Evolutionary conservation across 1,140 invertebrate species (phyloP), one percentile per base, ranked within the genome.

Genomic region (Musca domestica): DNA sequence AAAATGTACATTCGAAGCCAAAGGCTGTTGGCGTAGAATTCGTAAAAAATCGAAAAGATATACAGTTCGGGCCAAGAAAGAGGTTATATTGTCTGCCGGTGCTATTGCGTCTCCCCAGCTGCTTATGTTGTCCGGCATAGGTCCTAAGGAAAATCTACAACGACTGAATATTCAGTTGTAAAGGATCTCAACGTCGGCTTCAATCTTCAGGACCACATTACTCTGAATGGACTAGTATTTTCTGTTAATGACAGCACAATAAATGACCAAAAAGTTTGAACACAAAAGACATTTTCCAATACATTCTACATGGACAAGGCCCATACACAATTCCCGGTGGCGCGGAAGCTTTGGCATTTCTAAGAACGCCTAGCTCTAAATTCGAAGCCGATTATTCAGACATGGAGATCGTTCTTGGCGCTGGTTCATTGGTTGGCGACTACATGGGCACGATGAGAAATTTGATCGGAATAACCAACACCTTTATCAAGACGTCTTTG

Each of bases 51-150:
- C 84, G 89, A 61, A 84, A 86, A 0, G 87, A 76, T 66, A 77
- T 86, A 63, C 71, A 72, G 88, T 92, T 0, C 85, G 86, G 14
- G 91, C 92, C 0, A 86, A 81, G 63, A 88, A 89, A 74, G 92
- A 94, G 82, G 91, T 94, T 0, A 92, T 94, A 48, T 75, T 95
- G 66, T 87, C 86, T 9, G 85, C 83, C 69, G 91, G 91, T 9
- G 88, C 91, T 22, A 88, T 94, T 0, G 92, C 89, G 49, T 92
- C 91, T 4, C 92, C 93, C 0, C 92, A 94, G 74, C 76, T 96
- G 7, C 83, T 96, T 1, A 83, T 95, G 69, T 85, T 94, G 2
- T 94, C 92, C 56, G 94, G 94, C 12, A 83, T 95, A 17, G 94
- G 94, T 0, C 91, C 92, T 0, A 85, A 84, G 1, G 86, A 88